A percentile compares a stretch with the other conserved stretches of the same genome.
These are phyloP conservation scores for Caenorhabditis japonica DNA, from an alignment of 2,888 invertebrate species.

Conservation along the genomic window DNA sequence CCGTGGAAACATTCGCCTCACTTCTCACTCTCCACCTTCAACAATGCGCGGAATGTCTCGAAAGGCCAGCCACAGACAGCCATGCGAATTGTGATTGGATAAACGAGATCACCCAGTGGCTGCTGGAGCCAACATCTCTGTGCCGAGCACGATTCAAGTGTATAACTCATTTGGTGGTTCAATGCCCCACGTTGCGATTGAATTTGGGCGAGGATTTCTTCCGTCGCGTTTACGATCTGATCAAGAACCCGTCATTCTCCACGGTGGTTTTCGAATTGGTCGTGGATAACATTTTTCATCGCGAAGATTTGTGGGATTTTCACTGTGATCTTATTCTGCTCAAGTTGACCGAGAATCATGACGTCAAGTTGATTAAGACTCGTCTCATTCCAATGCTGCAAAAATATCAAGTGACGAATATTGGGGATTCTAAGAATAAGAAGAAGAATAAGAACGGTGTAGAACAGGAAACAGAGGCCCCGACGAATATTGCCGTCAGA, in stretches of 20 bases:
- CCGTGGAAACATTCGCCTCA: conserved; percentile 54
- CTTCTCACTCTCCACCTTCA: conserved; percentile 54
- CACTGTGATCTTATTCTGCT: conserved; percentile 28
- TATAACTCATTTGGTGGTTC: conserved; percentile 41
- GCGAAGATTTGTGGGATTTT: conserved; percentile 34
- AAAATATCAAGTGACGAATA: conserved; percentile 10
- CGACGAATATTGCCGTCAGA: conserved; percentile 17
- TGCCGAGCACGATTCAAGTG: conserved; percentile 57
- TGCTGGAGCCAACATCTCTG: conserved; percentile 41
- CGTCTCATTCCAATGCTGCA: conserved; percentile 30
- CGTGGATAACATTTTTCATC: conserved; percentile 29
- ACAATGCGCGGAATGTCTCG: conserved; percentile 39
- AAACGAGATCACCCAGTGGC: conserved; percentile 40
- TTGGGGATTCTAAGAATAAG: not conserved
- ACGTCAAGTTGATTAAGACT: conserved; percentile 25
- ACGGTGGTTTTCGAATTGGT: conserved; percentile 50
- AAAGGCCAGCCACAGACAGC: conserved; percentile 4
- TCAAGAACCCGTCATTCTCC: conserved; percentile 42
- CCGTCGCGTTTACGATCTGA: conserved; percentile 17
- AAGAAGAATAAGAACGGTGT: not conserved
- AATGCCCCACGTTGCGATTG: conserved; percentile 31
- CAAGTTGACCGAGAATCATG: not conserved
- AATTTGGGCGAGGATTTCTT: conserved; percentile 44
- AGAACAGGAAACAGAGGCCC: no score
- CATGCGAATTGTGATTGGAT: conserved; percentile 52